Evolutionary conservation across 2,888 invertebrate species (phyloP).

Genomic region (Troides aeacus): DNA sequence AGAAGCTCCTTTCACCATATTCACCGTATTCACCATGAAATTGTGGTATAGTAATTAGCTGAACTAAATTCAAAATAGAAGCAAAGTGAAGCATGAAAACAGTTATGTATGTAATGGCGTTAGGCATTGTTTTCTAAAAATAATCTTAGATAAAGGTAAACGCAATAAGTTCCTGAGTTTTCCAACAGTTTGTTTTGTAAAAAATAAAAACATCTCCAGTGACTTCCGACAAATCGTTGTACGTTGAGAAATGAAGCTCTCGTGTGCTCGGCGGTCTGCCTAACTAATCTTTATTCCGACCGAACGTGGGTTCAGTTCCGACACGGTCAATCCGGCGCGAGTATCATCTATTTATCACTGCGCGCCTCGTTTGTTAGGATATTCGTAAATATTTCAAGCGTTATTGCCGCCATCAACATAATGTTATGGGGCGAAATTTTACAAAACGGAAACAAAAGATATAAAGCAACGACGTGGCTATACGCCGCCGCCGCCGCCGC

Average conservation of each 20-base stretch:
- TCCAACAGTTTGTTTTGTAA: conserved; percentile 36
- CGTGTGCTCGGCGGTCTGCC: conserved; percentile 32
- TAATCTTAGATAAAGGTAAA: background rate
- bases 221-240: conserved; percentile 33
- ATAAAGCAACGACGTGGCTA: conserved; percentile 66
- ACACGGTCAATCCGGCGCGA: conserved; percentile 69
- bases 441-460: conserved; percentile 77
- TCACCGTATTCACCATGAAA: too few species aligned
- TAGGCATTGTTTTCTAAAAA: too few species aligned
- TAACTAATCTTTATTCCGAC: conserved; percentile 62
- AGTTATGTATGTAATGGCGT: too few species aligned
- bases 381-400: conserved; percentile 79
- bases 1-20: too few species aligned
- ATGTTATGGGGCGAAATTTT: conserved; percentile 78
- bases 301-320: conserved; percentile 35
- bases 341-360: conserved; percentile 69
- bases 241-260: conserved; percentile 36
- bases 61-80: too few species aligned
- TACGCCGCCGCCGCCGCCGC: conserved; percentile 36
- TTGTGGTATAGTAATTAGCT: too few species aligned
- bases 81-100: too few species aligned
- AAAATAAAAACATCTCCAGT: conserved; percentile 41
- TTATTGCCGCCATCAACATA: conserved; percentile 79
- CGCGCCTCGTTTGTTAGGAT: conserved; percentile 72
- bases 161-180: conserved; percentile 31